Conservation (phyloP, 2,797 vertebrate genomes). For the Sebastes kiyomatsui region DNA sequence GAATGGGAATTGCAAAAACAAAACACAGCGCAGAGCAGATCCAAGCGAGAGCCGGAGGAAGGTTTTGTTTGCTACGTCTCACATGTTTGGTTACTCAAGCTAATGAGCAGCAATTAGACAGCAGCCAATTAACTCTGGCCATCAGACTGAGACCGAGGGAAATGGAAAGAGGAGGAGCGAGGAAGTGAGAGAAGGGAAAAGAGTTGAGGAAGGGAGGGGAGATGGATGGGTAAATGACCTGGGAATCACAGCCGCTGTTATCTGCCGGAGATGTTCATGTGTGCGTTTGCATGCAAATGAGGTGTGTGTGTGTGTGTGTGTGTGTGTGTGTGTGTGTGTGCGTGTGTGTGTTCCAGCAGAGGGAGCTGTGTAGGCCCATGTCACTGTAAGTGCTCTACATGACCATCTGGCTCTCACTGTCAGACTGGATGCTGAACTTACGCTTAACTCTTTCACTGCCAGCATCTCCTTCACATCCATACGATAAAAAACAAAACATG, state of each 20-base stretch:
- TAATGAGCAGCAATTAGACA: slow-evolving; percentile 84
- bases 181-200: slow-evolving; percentile 12
- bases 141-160: slow-evolving; percentile 76
- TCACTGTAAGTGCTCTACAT: slow-evolving; percentile 75
- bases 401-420: slow-evolving; percentile 83
- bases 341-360: slow-evolving; percentile 68
- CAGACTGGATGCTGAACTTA: slow-evolving; percentile 74
- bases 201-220: neutral
- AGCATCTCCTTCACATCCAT: neutral
- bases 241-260: slow-evolving; percentile 54
- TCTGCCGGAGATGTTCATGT: slow-evolving; percentile 43
- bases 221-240: slow-evolving; percentile 38
- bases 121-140: slow-evolving; percentile 83
- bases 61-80: slow-evolving; percentile 67
- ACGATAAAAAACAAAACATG: neutral
- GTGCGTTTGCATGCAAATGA: slow-evolving; percentile 47
- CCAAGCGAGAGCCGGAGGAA: slow-evolving; percentile 19
- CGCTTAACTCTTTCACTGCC: slow-evolving; percentile 71
- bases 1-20: slow-evolving; percentile 42
- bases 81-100: slow-evolving; percentile 76
- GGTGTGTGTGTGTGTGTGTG: neutral
- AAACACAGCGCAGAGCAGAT: neutral
- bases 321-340: slow-evolving; percentile 5
- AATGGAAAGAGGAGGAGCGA: slow-evolving; percentile 46
- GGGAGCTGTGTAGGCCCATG: slow-evolving; percentile 72